Evolutionary conservation across 1,140 invertebrate genomes (phyloP).

Genomic region (Trichonephila clavipes): DNA sequence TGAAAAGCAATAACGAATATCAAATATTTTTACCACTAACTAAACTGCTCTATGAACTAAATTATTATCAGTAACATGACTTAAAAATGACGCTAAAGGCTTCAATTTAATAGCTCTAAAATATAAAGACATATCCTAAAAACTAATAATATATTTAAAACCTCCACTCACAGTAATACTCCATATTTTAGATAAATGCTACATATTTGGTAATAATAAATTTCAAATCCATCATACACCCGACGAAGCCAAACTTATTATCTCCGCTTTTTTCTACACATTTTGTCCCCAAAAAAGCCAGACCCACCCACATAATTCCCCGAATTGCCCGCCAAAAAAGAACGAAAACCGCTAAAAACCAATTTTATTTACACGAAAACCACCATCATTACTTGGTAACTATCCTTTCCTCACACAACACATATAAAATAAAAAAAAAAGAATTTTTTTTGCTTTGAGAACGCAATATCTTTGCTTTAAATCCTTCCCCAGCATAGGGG

Average conservation of each 20-base stretch:
- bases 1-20: no score
- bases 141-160: background rate
- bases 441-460: background rate
- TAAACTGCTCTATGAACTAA: no score
- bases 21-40: no score
- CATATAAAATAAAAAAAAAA: background rate
- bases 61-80: no score
- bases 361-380: conserved; percentile 51
- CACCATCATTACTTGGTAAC: conserved; percentile 26
- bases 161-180: background rate
- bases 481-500: background rate
- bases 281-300: conserved; percentile 16
- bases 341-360: conserved; percentile 45
- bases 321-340: background rate
- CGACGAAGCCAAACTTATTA: conserved; percentile 26
- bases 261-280: background rate
- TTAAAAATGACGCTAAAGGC: no score
- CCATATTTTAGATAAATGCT: conserved; percentile 23
- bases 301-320: conserved; percentile 54
- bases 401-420: background rate
- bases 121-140: background rate
- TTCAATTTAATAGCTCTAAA: no score
- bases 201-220: conserved; percentile 5
- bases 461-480: conserved; percentile 30
- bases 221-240: background rate